Percentiles rank a stretch among this genome's conserved stretches.
Conservation (phyloP, 2,888 invertebrate species). For the Epistrophella euchroma region DNA sequence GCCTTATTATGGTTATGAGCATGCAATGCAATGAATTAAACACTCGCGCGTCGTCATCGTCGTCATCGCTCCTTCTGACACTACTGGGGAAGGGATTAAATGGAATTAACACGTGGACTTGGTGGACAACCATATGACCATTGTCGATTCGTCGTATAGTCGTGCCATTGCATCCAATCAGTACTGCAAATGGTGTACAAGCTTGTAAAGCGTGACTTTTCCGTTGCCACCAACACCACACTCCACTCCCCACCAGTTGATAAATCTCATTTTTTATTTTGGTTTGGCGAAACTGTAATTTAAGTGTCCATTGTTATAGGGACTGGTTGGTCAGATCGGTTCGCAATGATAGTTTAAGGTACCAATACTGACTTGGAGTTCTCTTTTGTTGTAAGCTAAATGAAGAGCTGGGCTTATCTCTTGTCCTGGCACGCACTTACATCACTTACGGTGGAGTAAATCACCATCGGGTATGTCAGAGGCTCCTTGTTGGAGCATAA, state of each 20-base stretch:
- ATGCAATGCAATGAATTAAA: slow-evolving; percentile 70
- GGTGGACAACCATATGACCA: slow-evolving; percentile 60
- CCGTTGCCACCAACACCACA: slow-evolving; percentile 32
- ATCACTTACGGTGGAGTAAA: slow-evolving; percentile 67
- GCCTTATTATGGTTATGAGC: slow-evolving; percentile 71
- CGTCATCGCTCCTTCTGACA: slow-evolving; percentile 17
- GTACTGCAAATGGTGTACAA: slow-evolving; percentile 63
- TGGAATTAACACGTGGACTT: slow-evolving; percentile 74
- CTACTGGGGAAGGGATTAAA: slow-evolving; percentile 61
- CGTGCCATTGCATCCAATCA: slow-evolving; percentile 64
- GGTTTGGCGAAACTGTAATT: slow-evolving; percentile 48
- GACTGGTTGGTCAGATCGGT: slow-evolving; percentile 21
- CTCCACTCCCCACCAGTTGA: neutral
- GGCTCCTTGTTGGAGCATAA: slow-evolving; percentile 52
- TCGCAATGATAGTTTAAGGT: slow-evolving; percentile 1
- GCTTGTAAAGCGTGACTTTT: slow-evolving; percentile 71
- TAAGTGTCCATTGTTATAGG: slow-evolving; percentile 62
- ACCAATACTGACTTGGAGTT: slow-evolving; percentile 10
- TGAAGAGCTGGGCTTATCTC: slow-evolving; percentile 60
- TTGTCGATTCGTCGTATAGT: slow-evolving; percentile 33
- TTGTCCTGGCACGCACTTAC: slow-evolving; percentile 69
- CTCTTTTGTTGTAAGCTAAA: slow-evolving; percentile 56
- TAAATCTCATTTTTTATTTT: slow-evolving; percentile 26
- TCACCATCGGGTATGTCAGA: slow-evolving; percentile 62
- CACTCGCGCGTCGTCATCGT: slow-evolving; percentile 40